Percentiles rank a stretch among this genome's conserved stretches.
Conservation (phyloP, 2,113 vertebrate species). For the Puffinus mauretanicus region DNA sequence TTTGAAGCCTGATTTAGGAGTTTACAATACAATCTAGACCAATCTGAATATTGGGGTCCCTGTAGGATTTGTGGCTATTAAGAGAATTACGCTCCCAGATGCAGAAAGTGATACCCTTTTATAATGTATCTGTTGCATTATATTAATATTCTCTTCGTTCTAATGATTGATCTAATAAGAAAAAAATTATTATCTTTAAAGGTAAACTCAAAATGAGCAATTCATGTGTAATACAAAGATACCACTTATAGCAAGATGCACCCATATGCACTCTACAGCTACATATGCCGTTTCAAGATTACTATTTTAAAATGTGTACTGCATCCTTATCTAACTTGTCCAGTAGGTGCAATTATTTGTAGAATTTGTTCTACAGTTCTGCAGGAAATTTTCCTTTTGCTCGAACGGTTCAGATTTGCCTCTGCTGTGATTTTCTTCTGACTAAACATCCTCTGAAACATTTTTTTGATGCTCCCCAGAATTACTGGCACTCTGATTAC, state of each 20-base stretch:
- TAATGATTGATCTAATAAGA: neutral
- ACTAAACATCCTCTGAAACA: conserved; percentile 44
- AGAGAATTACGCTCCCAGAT: neutral
- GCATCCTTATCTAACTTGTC: conserved; percentile 58
- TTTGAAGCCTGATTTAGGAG: neutral
- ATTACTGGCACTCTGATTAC: conserved; percentile 31
- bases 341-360: conserved; percentile 53
- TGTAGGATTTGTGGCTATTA: neutral
- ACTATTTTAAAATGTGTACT: conserved; percentile 27
- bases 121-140: neutral
- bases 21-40: neutral
- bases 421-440: conserved; percentile 54
- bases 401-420: neutral
- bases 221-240: neutral
- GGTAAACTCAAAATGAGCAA: neutral
- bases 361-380: conserved; percentile 62
- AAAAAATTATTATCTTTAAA: neutral
- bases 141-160: neutral
- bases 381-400: conserved; percentile 57
- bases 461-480: conserved; percentile 44
- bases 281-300: conserved; percentile 48
- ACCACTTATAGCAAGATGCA: neutral
- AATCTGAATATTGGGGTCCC: neutral
- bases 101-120: neutral
- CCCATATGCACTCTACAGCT: neutral